Evolutionary conservation across 2,888 invertebrate genomes (phyloP).

Genomic region (Agelastica alni): DNA sequence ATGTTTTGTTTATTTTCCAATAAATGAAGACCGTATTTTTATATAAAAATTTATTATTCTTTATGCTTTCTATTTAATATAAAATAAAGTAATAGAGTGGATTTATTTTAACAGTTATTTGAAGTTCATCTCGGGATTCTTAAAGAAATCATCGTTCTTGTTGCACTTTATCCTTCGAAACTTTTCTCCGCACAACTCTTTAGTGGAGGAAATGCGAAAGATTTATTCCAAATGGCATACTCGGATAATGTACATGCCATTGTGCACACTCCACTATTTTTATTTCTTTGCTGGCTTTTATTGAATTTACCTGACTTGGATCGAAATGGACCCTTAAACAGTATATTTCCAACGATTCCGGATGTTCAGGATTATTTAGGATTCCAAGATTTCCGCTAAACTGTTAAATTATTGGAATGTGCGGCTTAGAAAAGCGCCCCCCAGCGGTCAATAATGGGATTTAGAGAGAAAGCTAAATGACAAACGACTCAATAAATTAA

Average conservation of each 20-base stretch:
- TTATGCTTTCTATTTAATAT: too few relatives aligned
- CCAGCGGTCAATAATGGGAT: slow-evolving; percentile 14
- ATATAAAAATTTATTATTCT: too few relatives aligned
- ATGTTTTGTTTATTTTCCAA: too few relatives aligned
- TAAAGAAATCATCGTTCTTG: neutral
- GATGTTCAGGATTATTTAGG: slow-evolving; percentile 19
- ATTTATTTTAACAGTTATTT: too few relatives aligned
- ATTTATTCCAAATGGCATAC: slow-evolving; percentile 30
- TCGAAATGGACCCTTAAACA: slow-evolving; percentile 26
- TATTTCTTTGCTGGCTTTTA: slow-evolving; percentile 33
- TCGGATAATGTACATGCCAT: slow-evolving; percentile 33
- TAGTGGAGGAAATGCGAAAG: slow-evolving; percentile 10
- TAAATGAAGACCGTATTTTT: too few relatives aligned
- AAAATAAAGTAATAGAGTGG: too few relatives aligned
- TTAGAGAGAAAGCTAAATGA: slow-evolving; percentile 3
- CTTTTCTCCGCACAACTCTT: slow-evolving; percentile 6
- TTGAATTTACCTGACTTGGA: slow-evolving; percentile 34
- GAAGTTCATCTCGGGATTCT: neutral
- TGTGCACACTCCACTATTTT: slow-evolving; percentile 33
- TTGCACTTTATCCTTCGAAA: neutral
- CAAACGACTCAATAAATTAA: slow-evolving; percentile 1
- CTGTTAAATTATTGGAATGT: slow-evolving; percentile 16
- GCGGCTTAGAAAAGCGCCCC: slow-evolving; percentile 15
- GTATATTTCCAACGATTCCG: slow-evolving; percentile 14
- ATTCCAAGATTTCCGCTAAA: slow-evolving; percentile 9